Conservation (phyloP, 2,797 vertebrate genomes). For the Xenopus petersii region DNA sequence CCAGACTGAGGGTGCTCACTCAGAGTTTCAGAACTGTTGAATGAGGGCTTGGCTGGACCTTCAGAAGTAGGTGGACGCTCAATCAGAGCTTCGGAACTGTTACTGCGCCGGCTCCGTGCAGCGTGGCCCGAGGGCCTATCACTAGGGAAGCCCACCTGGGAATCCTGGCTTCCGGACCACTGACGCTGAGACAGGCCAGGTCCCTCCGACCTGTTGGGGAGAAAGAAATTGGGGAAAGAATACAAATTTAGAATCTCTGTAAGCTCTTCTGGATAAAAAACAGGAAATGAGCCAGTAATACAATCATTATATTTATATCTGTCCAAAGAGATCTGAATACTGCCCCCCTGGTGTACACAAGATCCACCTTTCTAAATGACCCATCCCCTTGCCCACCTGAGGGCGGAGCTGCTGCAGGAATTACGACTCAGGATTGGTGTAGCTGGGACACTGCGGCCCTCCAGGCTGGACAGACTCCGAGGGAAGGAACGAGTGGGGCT, state of each 20-base stretch:
- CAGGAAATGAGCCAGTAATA: too few species aligned
- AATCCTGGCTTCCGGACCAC: slow-evolving; percentile 83
- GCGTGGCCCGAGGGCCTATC: slow-evolving; percentile 69
- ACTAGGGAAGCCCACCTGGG: slow-evolving; percentile 58
- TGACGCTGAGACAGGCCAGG: slow-evolving; percentile 69
- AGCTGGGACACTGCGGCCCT: slow-evolving; percentile 85
- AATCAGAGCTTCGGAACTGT: slow-evolving; percentile 86
- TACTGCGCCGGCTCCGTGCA: slow-evolving; percentile 82
- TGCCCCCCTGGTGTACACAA: too few species aligned
- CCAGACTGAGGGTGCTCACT: slow-evolving; percentile 62
- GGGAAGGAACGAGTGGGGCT: slow-evolving; percentile 84
- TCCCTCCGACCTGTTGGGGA: slow-evolving; percentile 65
- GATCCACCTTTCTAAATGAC: neutral
- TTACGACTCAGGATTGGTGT: slow-evolving; percentile 80
- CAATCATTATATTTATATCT: too few species aligned
- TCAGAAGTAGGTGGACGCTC: slow-evolving; percentile 71
- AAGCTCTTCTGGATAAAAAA: too few species aligned
- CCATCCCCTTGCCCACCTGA: slow-evolving; percentile 52
- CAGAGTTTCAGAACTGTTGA: slow-evolving; percentile 83
- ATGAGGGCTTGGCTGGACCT: slow-evolving; percentile 60
- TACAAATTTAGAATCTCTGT: too few species aligned
- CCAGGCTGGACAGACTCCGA: slow-evolving; percentile 80
- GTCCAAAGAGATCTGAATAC: too few species aligned
- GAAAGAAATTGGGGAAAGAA: neutral
- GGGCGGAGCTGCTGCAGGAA: slow-evolving; percentile 56